Percentiles rank a stretch among this genome's conserved stretches.
phyloP scores from a whole-genome alignment of 2,888 invertebrate genomes.

The Eristalinus aeneus region DNA sequence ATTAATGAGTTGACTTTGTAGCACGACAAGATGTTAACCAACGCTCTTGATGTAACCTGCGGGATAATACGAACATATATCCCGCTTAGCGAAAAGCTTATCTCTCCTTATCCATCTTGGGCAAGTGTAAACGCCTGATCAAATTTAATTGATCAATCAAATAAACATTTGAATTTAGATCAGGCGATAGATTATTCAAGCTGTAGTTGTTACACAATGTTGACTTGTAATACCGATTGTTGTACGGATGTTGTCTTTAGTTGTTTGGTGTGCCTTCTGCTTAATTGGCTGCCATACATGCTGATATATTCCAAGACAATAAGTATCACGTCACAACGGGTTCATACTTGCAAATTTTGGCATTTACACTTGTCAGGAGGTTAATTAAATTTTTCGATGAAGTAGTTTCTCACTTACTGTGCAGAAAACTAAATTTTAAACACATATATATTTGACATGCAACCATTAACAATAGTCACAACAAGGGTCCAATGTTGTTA shows the following conservation, averaged over 20 bases:
- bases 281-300: conserved; percentile 13
- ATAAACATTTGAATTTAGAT: conserved; percentile 50
- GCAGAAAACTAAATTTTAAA: no score
- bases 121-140: conserved; percentile 18
- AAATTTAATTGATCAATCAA: conserved; percentile 51
- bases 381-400: conserved; percentile 13
- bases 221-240: conserved; percentile 7
- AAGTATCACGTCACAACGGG: conserved; percentile 3
- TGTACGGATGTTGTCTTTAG: not conserved
- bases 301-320: conserved; percentile 19
- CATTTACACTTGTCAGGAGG: conserved; percentile 32
- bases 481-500: conserved; percentile 17
- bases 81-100: not conserved
- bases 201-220: conserved; percentile 22
- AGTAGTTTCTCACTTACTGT: not conserved
- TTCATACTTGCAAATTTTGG: conserved; percentile 21
- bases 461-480: conserved; percentile 11
- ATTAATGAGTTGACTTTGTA: conserved; percentile 35
- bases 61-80: not conserved
- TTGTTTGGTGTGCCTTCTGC: conserved; percentile 5
- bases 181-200: conserved; percentile 32
- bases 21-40: conserved; percentile 2
- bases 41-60: conserved; percentile 27
- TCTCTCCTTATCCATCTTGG: not conserved
- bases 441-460: conserved; percentile 15